Evolutionary conservation across 1,140 invertebrate genomes (phyloP).

Genomic region (Hyphantria cunea): DNA sequence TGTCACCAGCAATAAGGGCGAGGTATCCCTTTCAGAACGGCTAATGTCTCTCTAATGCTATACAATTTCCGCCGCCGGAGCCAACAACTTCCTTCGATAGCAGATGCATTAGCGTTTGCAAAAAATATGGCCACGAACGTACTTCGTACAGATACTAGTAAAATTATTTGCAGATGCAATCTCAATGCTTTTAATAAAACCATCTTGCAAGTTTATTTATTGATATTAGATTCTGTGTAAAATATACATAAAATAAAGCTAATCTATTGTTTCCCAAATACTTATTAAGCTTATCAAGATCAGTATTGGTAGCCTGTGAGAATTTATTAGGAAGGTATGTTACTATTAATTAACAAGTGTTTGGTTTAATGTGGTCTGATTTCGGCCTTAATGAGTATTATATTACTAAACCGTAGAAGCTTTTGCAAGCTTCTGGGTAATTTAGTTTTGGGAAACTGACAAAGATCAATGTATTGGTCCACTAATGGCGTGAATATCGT

Average conservation of each 20-base stretch:
- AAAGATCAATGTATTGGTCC: no score
- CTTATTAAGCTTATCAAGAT: conserved; percentile 22
- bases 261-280: conserved; percentile 18
- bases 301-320: conserved; percentile 17
- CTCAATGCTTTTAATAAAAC: conserved; percentile 10
- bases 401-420: conserved; percentile 6
- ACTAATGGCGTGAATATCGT: no score
- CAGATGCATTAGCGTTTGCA: conserved; percentile 47
- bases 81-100: conserved; percentile 51
- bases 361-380: conserved; percentile 10
- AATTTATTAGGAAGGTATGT: conserved; percentile 14
- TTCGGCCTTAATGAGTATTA: conserved; percentile 19
- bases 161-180: conserved; percentile 26
- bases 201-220: conserved; percentile 13
- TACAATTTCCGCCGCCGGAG: conserved; percentile 56
- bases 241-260: conserved; percentile 1
- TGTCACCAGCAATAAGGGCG: conserved; percentile 42
- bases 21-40: conserved; percentile 55
- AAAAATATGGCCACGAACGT: conserved; percentile 38
- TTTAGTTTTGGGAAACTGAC: no score
- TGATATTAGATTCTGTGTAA: conserved; percentile 9
- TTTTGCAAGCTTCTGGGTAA: neutral
- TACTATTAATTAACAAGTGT: neutral
- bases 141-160: conserved; percentile 21
- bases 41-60: conserved; percentile 60